Base-by-base conservation (phyloP, 2,113 vertebrate species). In the Kryptolebias marmoratus region DNA sequence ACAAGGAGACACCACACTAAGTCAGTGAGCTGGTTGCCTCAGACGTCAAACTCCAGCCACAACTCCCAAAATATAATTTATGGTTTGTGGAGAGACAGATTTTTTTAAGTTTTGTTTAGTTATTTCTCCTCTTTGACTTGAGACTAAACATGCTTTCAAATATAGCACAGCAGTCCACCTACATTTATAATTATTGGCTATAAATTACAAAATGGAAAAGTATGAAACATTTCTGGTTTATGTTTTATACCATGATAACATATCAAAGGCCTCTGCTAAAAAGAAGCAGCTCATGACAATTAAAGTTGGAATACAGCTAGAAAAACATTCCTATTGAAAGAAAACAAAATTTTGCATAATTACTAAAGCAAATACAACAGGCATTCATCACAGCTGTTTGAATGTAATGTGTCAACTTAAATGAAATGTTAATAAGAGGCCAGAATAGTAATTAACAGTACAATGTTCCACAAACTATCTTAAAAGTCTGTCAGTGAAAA, bases 11-110 rank as follows among this genome's bases (percentile, higher is more conserved):
- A 58, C 79, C 71, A 80, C 75, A 73, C 77, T 59, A 55, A 88
- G 77, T 71, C 64, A 80, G 67, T 64, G 36, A 68, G 76, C 67
- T n/a, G 79, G 86, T 84, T 82, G 18, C 53, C 70, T 78, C 75
- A 85, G 84, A 93, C 85, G 73, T 92, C 92, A 89, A 86, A 64
- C 79, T 81, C 60, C 63, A 85, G 88, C 90, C 92, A 75, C 87
- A 71, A 56, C 72, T 84, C 81, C 78, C 71, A 89, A 86, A 87
- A 86, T 71, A 77, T 88, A 86, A 91, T 89, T 90, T 80, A 89
- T 84, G 87, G 90, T 87, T 90, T 66, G 70, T 58, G 44, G 71
- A 87, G 52, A 73, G 63, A 89, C 64, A 65, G 71, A 64, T 64
- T 81, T 82, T 73, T 64, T 68, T 71, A 73, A 65, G 75, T 64